Base-by-base conservation (phyloP, 92 coral and sea anemone species). In the Zoanthus solanderi region DNA sequence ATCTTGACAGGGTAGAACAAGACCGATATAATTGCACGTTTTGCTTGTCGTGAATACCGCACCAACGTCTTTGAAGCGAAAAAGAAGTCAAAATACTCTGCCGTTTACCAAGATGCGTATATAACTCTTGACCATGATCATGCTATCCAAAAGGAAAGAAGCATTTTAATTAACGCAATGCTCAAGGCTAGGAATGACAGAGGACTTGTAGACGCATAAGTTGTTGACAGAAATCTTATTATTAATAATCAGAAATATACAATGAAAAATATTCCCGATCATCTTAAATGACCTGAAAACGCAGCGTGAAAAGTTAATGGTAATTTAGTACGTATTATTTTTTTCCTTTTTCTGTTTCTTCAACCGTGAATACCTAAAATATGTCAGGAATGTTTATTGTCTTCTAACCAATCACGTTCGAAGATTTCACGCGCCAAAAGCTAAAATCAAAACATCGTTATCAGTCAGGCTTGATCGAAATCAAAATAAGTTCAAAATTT, bases 131-230 rank as follows among this genome's bases (percentile, higher is more conserved):
- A 53, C 12, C 23, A 76, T 7, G 67, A 58, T 10, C 47, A 54
- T 45, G 61, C 79, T 1, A 75, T 48, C 18, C 79, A 75, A 23
- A 52, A 75, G 34, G 79, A 29, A 76, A 32, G 81, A 76, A 76
- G 23, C 28, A 9, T 50, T 17, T 15, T 76, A 6, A 76, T 76
- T 10, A 76, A 34, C 65, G 81, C 66, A 46, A 76, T 76, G 81
- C 54, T 53, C 63, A 76, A 48, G 42, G 81, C 47, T 10, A 53
- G 81, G 15, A 76, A 76, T 8, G 81, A 52, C 11, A 12, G 28
- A 31, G 81, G 81, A 18, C 30, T 76, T 57, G 50, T 5, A 0
- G 79, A 75, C 60, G 7, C 57, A 13, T 46, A 28, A 46, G 60
- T 46, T 32, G 5, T 74, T 2, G 78, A 46, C 11, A 74, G 78